Evolutionary conservation across 23 tunicate species (phyloP).

Genomic region (Botrylloides violaceus): DNA sequence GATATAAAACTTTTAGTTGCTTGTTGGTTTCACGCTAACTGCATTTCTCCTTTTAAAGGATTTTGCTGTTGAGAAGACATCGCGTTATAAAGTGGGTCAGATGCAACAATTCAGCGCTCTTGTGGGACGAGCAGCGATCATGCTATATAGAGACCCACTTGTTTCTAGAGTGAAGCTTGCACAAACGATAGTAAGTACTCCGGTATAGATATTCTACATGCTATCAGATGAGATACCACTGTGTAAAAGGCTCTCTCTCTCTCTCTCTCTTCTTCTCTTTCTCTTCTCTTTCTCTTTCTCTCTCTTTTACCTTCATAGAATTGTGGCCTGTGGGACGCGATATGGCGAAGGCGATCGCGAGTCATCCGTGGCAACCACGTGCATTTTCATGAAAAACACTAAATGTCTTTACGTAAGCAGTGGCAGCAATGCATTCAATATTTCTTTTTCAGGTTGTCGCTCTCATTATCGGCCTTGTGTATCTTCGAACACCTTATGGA

Average conservation of each 20-base stretch:
- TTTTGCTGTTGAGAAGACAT: background rate
- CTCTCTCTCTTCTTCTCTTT: slow-evolving; percentile 13
- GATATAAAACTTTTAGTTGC: too few species aligned
- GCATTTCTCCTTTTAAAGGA: too few species aligned
- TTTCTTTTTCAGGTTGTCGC: slow-evolving; percentile 43
- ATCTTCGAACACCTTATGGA: slow-evolving; percentile 55
- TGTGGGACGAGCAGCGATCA: slow-evolving; percentile 36
- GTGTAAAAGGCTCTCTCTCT: background rate
- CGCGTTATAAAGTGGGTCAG: slow-evolving; percentile 47
- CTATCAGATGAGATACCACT: background rate
- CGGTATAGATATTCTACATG: too few species aligned
- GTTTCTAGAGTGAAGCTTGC: slow-evolving; percentile 21
- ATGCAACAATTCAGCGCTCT: slow-evolving; percentile 36
- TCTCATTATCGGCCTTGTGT: slow-evolving; percentile 58
- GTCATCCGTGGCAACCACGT: too few species aligned
- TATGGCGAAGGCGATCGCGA: too few species aligned
- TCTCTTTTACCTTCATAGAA: slow-evolving; percentile 1
- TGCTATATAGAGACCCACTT: slow-evolving; percentile 46
- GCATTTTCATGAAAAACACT: too few species aligned
- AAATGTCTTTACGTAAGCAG: too few species aligned
- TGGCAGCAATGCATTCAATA: too few species aligned
- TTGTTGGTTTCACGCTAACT: too few species aligned
- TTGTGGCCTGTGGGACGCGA: background rate
- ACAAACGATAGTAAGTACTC: slow-evolving; percentile 32
- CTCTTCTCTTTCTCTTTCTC: slow-evolving; percentile 8